Conservation (phyloP, 2,797 vertebrate species). For the Prunella strophiata region DNA sequence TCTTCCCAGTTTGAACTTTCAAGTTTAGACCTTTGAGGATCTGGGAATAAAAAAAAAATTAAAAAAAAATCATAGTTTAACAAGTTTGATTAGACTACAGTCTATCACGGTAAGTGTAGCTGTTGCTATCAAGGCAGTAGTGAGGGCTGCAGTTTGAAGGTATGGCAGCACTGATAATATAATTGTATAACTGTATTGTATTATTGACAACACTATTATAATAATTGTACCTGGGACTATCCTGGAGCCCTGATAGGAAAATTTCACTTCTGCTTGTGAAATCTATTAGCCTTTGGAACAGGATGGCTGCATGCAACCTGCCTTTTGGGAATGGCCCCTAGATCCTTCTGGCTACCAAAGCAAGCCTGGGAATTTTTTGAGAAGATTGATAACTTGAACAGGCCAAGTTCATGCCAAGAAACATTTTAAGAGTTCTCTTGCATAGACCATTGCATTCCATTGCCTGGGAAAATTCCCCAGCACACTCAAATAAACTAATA, state of each 20-base stretch:
- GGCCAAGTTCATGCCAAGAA: conserved; percentile 39
- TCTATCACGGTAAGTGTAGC: background rate
- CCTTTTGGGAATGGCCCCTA: background rate
- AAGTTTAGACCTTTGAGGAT: conserved; percentile 81
- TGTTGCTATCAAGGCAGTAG: background rate
- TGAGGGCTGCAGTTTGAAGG: accelerated
- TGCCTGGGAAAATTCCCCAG: conserved; percentile 59
- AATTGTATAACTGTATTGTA: background rate
- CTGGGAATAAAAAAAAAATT: conserved; percentile 3
- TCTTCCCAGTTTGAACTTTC: conserved; percentile 81
- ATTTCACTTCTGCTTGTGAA: background rate
- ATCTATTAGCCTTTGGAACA: background rate
- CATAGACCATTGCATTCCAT: conserved; percentile 32
- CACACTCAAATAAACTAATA: background rate
- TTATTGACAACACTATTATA: background rate
- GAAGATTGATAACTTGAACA: conserved; percentile 8
- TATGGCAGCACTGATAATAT: background rate
- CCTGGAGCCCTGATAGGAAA: background rate
- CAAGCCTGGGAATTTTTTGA: conserved; percentile 29
- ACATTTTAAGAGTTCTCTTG: conserved; percentile 43
- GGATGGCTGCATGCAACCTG: background rate
- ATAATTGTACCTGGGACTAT: background rate
- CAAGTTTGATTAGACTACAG: background rate
- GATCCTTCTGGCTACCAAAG: background rate
- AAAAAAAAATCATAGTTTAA: background rate